Conservation (phyloP, 2,888 invertebrate genomes). For the Hypsopygia costalis region DNA sequence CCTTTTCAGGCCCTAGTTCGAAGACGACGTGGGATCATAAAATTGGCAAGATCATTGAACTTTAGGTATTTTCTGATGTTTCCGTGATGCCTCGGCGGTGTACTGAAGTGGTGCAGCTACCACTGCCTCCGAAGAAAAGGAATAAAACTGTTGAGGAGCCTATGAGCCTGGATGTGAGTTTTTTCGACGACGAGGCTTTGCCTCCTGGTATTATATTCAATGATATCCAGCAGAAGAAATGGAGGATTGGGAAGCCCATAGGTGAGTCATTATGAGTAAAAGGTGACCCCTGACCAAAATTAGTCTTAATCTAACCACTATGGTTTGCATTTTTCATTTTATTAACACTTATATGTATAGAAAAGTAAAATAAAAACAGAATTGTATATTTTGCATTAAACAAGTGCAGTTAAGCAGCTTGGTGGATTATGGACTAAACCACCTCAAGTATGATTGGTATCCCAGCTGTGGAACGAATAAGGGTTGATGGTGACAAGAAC, state of each 20-base stretch:
- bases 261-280: slow-evolving; percentile 80
- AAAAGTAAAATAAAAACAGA: too few species aligned
- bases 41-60: slow-evolving; percentile 11
- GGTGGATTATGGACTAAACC: too few species aligned
- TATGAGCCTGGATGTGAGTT: slow-evolving; percentile 57
- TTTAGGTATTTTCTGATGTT: slow-evolving; percentile 21
- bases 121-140: slow-evolving; percentile 60
- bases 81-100: slow-evolving; percentile 60
- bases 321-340: too few species aligned
- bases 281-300: too few species aligned
- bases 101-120: slow-evolving; percentile 44
- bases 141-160: slow-evolving; percentile 41
- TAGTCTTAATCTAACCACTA: too few species aligned
- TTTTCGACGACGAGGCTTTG: slow-evolving; percentile 71
- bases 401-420: too few species aligned
- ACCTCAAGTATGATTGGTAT: too few species aligned
- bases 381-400: too few species aligned
- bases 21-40: not conserved
- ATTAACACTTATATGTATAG: too few species aligned
- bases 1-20: slow-evolving; percentile 12
- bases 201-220: slow-evolving; percentile 87
- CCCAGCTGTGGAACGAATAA: too few species aligned
- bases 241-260: slow-evolving; percentile 93
- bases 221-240: slow-evolving; percentile 90
- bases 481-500: too few species aligned